Conservation (phyloP, 2,113 vertebrate species). For the Tupaia tana region DNA sequence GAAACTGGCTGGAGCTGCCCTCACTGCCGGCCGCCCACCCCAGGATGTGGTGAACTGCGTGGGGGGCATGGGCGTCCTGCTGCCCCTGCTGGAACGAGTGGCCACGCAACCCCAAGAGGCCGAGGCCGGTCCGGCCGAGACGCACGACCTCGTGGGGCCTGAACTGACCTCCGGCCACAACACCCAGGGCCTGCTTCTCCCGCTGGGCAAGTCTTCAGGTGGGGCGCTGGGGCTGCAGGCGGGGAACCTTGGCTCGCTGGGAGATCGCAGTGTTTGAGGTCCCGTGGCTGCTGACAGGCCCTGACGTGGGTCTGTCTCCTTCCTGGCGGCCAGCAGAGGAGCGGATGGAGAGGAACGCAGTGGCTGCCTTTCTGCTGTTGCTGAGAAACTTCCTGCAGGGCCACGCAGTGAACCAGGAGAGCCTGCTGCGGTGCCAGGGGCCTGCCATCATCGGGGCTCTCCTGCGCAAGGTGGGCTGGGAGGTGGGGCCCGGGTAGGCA, state of each 20-base stretch:
- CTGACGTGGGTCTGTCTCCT: constrained; percentile 3
- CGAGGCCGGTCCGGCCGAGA: constrained; percentile 87
- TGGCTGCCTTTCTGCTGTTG: constrained; percentile 96
- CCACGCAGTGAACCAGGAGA: constrained; percentile 95
- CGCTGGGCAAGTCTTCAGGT: constrained; percentile 93
- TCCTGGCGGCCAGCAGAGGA: constrained; percentile 85
- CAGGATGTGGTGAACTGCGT: constrained; percentile 96
- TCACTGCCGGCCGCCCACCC: background rate
- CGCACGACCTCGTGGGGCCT: constrained; percentile 92
- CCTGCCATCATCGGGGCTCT: constrained; percentile 94
- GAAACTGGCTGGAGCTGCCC: background rate
- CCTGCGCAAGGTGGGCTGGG: constrained; percentile 91
- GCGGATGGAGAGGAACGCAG: constrained; percentile 93
- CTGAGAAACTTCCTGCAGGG: constrained; percentile 94
- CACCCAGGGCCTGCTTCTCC: constrained; percentile 91
- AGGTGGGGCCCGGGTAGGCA: background rate
- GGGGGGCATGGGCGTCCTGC: constrained; percentile 93
- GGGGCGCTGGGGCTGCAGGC: background rate
- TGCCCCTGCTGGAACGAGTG: constrained; percentile 95
- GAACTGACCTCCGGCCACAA: constrained; percentile 93
- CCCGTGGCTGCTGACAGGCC: background rate
- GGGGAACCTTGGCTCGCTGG: background rate
- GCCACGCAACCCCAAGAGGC: constrained; percentile 88
- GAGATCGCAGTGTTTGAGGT: background rate
- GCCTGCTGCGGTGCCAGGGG: constrained; percentile 94